phyloP scores from a whole-genome alignment of 2,888 invertebrate genomes.

The Drosophila anomelani region DNA sequence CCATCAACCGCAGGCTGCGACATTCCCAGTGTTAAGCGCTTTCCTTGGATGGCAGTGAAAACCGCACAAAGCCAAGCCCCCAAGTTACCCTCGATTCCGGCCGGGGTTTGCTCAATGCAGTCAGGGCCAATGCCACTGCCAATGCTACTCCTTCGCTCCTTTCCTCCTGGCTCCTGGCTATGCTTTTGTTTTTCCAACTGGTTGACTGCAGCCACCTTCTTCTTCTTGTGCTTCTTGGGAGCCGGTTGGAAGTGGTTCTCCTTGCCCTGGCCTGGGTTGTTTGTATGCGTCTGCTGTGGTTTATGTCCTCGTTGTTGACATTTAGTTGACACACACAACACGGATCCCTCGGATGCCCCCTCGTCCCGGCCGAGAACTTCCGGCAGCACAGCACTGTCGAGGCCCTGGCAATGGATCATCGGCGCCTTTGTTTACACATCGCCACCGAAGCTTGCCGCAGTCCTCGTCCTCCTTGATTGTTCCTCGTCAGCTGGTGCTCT shows the following conservation, averaged over 20 bases:
- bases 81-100: constrained; percentile 16
- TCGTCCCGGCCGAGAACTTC: constrained; percentile 51
- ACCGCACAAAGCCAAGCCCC: constrained; percentile 31
- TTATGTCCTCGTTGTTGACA: constrained; percentile 68
- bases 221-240: constrained; percentile 20
- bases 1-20: constrained; percentile 49
- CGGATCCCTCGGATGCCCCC: constrained; percentile 5
- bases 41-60: constrained; percentile 39
- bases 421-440: constrained; percentile 74
- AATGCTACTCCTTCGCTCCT: constrained; percentile 1
- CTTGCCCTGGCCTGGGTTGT: constrained; percentile 28
- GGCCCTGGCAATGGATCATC: constrained; percentile 72
- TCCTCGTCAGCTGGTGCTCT: constrained; percentile 69
- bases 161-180: constrained; percentile 19
- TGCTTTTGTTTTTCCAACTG: constrained; percentile 44
- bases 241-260: constrained; percentile 13
- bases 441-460: constrained; percentile 52
- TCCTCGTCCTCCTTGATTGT: constrained; percentile 57
- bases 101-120: constrained; percentile 27
- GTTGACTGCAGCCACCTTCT: constrained; percentile 40
- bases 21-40: constrained; percentile 47
- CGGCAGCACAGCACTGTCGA: constrained; percentile 50
- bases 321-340: constrained; percentile 71
- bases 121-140: constrained; percentile 68
- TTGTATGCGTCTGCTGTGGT: constrained; percentile 50